A percentile compares a stretch with the other conserved stretches of the same genome.
These are phyloP conservation scores for Brenthis hecate DNA, from an alignment of 2,888 invertebrate species.

Conservation along the genomic window DNA sequence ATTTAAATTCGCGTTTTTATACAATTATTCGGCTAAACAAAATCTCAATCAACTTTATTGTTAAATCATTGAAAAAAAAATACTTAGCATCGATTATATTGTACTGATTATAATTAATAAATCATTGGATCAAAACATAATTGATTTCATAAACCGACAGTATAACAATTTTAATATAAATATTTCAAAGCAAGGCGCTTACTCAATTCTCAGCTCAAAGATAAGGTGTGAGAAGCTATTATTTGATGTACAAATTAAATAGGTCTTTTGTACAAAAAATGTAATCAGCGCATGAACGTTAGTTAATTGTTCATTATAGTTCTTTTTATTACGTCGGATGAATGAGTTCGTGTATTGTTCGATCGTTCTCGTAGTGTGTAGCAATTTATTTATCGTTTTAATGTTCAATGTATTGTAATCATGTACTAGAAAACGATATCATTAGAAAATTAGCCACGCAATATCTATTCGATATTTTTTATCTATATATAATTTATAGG, in stretches of 20 bases:
- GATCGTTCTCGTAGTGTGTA: slow-evolving; percentile 26
- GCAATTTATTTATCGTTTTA: slow-evolving; percentile 25
- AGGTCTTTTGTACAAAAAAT: slow-evolving; percentile 26
- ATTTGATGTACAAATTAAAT: neutral
- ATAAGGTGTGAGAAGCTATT: neutral
- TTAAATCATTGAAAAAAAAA: slow-evolving; percentile 3
- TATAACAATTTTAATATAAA: slow-evolving; percentile 8
- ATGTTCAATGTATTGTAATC: slow-evolving; percentile 5
- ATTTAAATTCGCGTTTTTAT: too few species aligned
- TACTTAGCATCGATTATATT: slow-evolving; percentile 3
- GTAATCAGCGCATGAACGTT: slow-evolving; percentile 30
- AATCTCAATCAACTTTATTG: neutral
- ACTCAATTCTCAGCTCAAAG: neutral
- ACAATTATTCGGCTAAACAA: neutral
- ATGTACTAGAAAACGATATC: slow-evolving; percentile 2
- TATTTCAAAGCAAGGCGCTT: neutral
- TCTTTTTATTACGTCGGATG: slow-evolving; percentile 36
- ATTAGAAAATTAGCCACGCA: neutral
- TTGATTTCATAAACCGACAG: slow-evolving; percentile 16
- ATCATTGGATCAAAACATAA: slow-evolving; percentile 17
- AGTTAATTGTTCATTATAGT: slow-evolving; percentile 38
- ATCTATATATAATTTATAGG: too few species aligned
- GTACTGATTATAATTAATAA: slow-evolving; percentile 11
- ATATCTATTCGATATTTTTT: too few species aligned
- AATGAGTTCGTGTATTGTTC: slow-evolving; percentile 32